Percentiles rank a stretch among this genome's conserved stretches.
phyloP scores from a whole-genome alignment of 2,113 vertebrate species.

The Trinectes maculatus region DNA sequence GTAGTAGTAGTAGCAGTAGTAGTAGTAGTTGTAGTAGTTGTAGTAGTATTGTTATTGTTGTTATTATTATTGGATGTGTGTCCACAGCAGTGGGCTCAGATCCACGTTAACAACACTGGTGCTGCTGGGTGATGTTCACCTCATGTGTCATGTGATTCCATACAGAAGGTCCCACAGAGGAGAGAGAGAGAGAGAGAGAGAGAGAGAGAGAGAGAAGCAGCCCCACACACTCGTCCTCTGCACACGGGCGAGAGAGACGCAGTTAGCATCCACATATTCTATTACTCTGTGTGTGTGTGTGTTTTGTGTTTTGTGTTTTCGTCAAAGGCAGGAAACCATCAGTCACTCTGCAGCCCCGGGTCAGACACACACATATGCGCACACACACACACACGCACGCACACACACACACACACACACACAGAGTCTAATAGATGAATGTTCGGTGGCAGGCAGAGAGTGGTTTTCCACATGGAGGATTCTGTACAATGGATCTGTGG shows the following conservation, averaged over 20 bases:
- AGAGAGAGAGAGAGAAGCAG: too few species aligned
- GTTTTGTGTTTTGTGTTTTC: not conserved
- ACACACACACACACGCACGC: conserved; percentile 23
- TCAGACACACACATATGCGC: conserved; percentile 18
- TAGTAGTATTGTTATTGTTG: too few species aligned
- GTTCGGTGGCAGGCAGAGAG: conserved; percentile 60
- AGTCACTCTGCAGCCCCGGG: conserved; percentile 49
- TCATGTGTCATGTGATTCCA: too few species aligned
- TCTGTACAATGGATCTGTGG: conserved; percentile 72
- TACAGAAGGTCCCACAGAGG: too few species aligned
- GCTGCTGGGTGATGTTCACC: too few species aligned
- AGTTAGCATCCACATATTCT: conserved; percentile 13
- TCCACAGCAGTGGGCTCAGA: too few species aligned
- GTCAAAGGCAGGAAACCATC: conserved; percentile 50
- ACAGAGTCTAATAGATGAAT: conserved; percentile 52
- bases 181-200: too few species aligned
- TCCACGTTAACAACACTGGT: too few species aligned
- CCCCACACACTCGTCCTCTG: too few species aligned
- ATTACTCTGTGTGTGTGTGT: conserved; percentile 9
- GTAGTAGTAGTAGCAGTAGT: too few species aligned
- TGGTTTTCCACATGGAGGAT: conserved; percentile 71
- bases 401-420: conserved; percentile 30
- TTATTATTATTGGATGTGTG: too few species aligned
- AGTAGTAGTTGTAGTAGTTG: too few species aligned
- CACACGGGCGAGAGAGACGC: conserved; percentile 7